Conservation (phyloP, 2,888 invertebrate genomes). For the Lasiommata megera region DNA sequence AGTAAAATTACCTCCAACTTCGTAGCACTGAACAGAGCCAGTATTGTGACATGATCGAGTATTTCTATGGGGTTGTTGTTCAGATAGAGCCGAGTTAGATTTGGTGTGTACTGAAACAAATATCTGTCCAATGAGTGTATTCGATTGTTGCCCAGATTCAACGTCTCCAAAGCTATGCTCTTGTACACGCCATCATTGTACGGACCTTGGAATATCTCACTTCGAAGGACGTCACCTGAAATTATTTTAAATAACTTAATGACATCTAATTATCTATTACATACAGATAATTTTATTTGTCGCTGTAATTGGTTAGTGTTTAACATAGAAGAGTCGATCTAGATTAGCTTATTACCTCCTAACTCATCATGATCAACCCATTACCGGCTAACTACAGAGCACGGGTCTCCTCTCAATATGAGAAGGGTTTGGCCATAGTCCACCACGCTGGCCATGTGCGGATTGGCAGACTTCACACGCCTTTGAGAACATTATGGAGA, state of each 20-base stretch:
- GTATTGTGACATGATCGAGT: conserved; percentile 81
- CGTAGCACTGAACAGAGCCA: conserved; percentile 78
- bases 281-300: no score
- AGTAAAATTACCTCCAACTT: conserved; percentile 75
- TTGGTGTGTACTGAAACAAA: conserved; percentile 84
- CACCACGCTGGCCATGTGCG: no score
- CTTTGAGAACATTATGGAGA: no score
- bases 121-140: conserved; percentile 83
- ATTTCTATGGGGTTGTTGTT: conserved; percentile 83
- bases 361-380: no score
- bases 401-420: no score
- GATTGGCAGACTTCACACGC: no score
- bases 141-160: conserved; percentile 84
- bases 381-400: no score
- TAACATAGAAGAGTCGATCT: no score
- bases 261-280: no score
- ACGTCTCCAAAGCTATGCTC: conserved; percentile 80
- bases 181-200: conserved; percentile 80
- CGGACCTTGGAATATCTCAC: conserved; percentile 85
- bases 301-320: no score
- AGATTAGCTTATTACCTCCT: no score
- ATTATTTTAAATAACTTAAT: conserved; percentile 20
- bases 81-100: conserved; percentile 81
- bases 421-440: no score
- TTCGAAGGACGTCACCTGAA: conserved; percentile 82